phyloP scores from a whole-genome alignment of 64 coral and sea anemone genomes.

The Trachythela sp. region DNA sequence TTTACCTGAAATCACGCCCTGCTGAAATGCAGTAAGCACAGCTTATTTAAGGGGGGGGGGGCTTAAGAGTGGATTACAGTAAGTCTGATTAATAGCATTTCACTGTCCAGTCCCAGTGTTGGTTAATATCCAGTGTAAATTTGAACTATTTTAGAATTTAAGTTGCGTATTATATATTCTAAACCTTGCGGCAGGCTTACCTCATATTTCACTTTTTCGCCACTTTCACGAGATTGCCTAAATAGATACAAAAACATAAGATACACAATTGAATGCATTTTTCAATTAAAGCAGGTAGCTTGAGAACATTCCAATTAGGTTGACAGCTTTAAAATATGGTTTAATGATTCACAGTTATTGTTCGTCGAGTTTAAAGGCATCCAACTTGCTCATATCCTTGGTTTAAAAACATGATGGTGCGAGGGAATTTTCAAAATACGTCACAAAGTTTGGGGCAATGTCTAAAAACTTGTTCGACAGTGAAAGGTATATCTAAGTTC shows the following conservation, averaged over 20 bases:
- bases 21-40: no score
- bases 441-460: neutral
- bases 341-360: neutral
- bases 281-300: neutral
- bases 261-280: neutral
- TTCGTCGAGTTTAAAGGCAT: neutral
- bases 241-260: neutral
- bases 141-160: no score
- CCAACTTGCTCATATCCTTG: neutral
- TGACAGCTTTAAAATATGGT: no score
- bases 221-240: slow-evolving; percentile 68
- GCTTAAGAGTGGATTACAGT: no score
- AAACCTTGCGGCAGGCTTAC: neutral
- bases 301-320: neutral
- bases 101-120: no score
- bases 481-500: neutral
- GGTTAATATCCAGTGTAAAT: no score
- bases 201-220: slow-evolving; percentile 55
- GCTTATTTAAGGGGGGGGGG: no score
- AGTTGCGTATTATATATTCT: no score
- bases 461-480: neutral
- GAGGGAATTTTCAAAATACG: neutral
- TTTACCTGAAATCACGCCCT: no score
- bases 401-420: neutral
- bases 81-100: no score